Conservation (phyloP, 2,113 vertebrate genomes). For the Raja brachyura region DNA sequence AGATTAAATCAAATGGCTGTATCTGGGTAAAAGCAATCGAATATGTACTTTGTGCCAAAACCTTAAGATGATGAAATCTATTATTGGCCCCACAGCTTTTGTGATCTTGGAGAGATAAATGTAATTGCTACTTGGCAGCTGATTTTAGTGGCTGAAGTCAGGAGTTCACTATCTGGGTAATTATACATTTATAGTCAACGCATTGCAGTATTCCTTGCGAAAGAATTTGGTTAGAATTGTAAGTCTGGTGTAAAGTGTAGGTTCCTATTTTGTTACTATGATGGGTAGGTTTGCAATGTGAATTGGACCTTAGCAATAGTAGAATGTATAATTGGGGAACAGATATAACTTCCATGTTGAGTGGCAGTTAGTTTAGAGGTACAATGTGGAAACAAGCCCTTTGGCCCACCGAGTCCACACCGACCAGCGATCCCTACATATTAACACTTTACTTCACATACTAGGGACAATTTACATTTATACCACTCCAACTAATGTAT, state of each 20-base stretch:
- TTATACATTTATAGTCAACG: not conserved
- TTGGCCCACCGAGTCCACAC: too few relatives aligned
- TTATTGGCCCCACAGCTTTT: not conserved
- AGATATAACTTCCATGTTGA: not conserved
- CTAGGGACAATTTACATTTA: too few relatives aligned
- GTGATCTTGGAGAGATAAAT: not conserved
- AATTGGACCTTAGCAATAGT: not conserved
- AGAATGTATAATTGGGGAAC: not conserved
- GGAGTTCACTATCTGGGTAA: not conserved
- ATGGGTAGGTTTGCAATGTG: not conserved
- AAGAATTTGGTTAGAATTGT: not conserved
- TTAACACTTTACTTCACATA: too few relatives aligned
- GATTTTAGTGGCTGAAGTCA: not conserved
- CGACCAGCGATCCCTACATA: too few relatives aligned
- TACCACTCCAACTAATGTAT: too few relatives aligned
- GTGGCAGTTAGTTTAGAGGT: too few relatives aligned
- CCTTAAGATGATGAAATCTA: not conserved
- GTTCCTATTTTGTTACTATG: not conserved
- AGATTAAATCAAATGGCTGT: not conserved
- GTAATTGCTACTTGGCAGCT: not conserved
- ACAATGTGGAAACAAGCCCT: too few relatives aligned
- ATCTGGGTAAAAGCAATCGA: not conserved
- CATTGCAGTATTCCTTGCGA: too few relatives aligned
- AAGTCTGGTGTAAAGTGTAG: not conserved
- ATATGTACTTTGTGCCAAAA: too few relatives aligned